A percentile compares a stretch with the other conserved stretches of the same genome.
phyloP scores from a whole-genome alignment of 1,140 invertebrate species.

The Neodiprion pinetum region DNA sequence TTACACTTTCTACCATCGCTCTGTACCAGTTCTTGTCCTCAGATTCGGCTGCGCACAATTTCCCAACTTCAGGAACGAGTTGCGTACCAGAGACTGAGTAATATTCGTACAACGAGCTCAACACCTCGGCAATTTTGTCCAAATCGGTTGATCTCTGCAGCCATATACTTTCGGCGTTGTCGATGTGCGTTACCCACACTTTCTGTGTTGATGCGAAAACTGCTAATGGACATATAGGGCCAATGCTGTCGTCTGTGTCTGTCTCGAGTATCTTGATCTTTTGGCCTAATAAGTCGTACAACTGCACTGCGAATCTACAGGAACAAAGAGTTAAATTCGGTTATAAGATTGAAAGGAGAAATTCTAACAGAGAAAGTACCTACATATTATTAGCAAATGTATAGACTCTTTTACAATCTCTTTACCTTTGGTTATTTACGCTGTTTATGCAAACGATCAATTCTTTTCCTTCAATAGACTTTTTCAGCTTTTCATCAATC shows the following conservation, averaged over 20 bases:
- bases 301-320: constrained; percentile 66
- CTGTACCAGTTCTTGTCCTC: constrained; percentile 68
- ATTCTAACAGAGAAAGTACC: background rate
- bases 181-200: constrained; percentile 61
- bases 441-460: constrained; percentile 66
- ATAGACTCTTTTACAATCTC: background rate
- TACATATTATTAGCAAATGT: background rate
- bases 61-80: constrained; percentile 49
- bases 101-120: constrained; percentile 63
- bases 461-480: constrained; percentile 39
- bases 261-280: constrained; percentile 64
- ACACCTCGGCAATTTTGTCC: constrained; percentile 54
- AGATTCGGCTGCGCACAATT: constrained; percentile 68
- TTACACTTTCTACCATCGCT: constrained; percentile 35
- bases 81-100: constrained; percentile 62
- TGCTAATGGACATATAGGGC: constrained; percentile 63
- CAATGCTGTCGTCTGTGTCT: constrained; percentile 59
- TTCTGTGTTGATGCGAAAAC: constrained; percentile 62
- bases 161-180: constrained; percentile 65
- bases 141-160: constrained; percentile 63
- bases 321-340: constrained; percentile 22
- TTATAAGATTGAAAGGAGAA: background rate
- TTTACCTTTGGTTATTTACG: constrained; percentile 65
- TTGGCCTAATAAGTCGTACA: constrained; percentile 65
- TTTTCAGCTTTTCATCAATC: constrained; percentile 39